phyloP scores from a whole-genome alignment of 2,797 vertebrate genomes.

The Hylomyscus alleni region DNA sequence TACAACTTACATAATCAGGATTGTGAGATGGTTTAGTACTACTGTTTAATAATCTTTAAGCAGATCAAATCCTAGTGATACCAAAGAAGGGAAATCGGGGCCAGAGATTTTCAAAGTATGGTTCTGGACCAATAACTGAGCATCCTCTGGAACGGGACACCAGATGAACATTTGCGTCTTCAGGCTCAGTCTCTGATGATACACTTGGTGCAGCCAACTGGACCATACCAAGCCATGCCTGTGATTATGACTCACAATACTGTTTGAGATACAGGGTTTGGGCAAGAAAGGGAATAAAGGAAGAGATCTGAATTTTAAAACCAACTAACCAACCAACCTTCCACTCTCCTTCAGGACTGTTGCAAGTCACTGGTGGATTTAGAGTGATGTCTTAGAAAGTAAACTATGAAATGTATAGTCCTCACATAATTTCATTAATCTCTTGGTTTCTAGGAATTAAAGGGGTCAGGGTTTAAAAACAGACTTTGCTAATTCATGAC shows the following conservation, averaged over 20 bases:
- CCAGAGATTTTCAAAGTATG: neutral
- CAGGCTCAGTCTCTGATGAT: neutral
- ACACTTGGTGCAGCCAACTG: neutral
- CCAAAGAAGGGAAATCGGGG: neutral
- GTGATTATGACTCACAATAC: neutral
- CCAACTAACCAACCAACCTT: neutral
- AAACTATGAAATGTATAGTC: neutral
- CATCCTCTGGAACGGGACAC: neutral
- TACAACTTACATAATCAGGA: neutral
- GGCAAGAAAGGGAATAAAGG: neutral
- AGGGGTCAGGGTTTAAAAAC: neutral
- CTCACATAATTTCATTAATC: neutral
- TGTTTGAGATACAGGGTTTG: neutral
- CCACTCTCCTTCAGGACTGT: neutral
- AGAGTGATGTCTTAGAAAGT: neutral
- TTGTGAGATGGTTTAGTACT: neutral
- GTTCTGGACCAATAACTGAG: neutral
- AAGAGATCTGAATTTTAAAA: neutral
- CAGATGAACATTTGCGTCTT: neutral
- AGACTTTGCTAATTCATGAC: neutral
- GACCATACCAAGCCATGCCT: neutral
- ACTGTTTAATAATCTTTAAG: neutral
- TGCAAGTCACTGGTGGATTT: neutral
- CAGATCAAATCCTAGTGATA: neutral
- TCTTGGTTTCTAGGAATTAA: neutral